Conservation (phyloP, 1,140 invertebrate species). For the Drosophila jambulina region DNA sequence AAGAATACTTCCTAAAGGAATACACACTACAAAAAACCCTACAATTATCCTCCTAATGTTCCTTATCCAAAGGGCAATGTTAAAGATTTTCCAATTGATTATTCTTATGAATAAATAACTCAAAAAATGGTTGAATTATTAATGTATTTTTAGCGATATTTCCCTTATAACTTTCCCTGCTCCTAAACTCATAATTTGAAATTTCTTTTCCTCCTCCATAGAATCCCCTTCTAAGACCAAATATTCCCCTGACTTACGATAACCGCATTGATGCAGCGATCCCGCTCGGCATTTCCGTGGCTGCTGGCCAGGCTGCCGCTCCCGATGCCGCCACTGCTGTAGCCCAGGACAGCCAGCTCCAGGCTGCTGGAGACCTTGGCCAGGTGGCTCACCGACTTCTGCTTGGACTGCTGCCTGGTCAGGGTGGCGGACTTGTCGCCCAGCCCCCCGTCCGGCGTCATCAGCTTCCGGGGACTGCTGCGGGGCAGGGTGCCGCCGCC, state of each 20-base stretch:
- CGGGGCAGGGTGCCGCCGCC: conserved; percentile 72
- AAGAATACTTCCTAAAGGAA: too few species aligned
- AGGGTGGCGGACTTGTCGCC: conserved; percentile 71
- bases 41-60: too few species aligned
- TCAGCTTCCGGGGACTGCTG: conserved; percentile 69
- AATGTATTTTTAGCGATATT: not conserved
- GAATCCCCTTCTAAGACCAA: too few species aligned
- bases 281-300: conserved; percentile 49
- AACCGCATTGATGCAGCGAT: conserved; percentile 83
- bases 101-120: too few species aligned
- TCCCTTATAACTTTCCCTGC: too few species aligned
- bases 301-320: not conserved
- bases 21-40: not conserved
- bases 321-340: conserved; percentile 21
- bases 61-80: too few species aligned
- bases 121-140: too few species aligned
- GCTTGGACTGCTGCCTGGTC: conserved; percentile 69
- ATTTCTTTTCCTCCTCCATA: too few species aligned
- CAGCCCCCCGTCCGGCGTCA: conserved; percentile 37
- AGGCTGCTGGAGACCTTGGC: conserved; percentile 73
- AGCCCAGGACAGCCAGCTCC: conserved; percentile 58
- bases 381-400: conserved; percentile 51
- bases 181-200: too few species aligned
- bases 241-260: conserved; percentile 66
- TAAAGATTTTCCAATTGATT: too few species aligned